phyloP scores from a whole-genome alignment of 92 coral and sea anemone species.

The Palythoa grandis region DNA sequence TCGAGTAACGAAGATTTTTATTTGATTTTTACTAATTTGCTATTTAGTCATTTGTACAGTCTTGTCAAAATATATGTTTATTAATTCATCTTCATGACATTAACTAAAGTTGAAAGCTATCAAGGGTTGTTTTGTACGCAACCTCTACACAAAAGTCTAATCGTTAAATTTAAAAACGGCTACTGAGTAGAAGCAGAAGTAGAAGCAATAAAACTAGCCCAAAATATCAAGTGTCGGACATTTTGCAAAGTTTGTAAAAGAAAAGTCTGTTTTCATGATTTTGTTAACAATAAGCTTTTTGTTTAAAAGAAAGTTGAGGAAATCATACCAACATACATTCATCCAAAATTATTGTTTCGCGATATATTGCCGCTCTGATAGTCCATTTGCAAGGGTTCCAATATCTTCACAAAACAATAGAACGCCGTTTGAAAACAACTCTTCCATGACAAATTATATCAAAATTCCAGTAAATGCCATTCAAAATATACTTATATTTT shows the following conservation, averaged over 20 bases:
- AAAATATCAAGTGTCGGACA: background rate
- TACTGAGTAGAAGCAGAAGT: too few species aligned
- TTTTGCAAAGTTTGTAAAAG: background rate
- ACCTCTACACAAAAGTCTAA: too few species aligned
- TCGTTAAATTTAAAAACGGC: too few species aligned
- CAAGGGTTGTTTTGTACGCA: too few species aligned
- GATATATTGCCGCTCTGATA: background rate
- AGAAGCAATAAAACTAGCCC: too few species aligned
- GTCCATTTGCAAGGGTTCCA: background rate
- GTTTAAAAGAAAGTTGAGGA: background rate
- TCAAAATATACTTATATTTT: background rate
- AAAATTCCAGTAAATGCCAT: background rate
- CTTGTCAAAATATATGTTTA: too few species aligned
- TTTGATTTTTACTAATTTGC: too few species aligned
- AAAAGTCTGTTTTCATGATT: background rate
- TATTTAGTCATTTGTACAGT: too few species aligned
- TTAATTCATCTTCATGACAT: too few species aligned
- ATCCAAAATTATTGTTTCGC: background rate
- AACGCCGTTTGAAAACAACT: background rate
- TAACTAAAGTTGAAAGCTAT: too few species aligned
- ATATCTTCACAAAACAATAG: background rate
- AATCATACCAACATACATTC: background rate
- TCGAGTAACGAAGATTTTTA: too few species aligned
- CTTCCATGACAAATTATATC: slow-evolving; percentile 10
- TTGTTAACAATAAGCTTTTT: background rate